A percentile compares a stretch with the other conserved stretches of the same genome.
These are phyloP conservation scores for Microtus agrestis DNA, from an alignment of 2,797 vertebrate genomes.

Conservation along the genomic window DNA sequence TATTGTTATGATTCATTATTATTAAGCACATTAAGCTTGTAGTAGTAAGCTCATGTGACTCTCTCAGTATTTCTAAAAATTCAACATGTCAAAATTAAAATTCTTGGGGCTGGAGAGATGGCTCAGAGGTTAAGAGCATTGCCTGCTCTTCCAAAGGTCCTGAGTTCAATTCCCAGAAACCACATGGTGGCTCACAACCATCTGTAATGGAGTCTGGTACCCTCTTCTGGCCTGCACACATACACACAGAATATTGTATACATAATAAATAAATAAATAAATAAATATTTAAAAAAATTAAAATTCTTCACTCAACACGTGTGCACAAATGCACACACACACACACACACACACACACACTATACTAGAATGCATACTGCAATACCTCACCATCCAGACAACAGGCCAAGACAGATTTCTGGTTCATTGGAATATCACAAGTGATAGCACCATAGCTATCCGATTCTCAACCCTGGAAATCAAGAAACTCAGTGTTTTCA, in stretches of 20 bases:
- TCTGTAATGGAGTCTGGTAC: too few relatives aligned
- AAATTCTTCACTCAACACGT: background rate
- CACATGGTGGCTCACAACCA: too few relatives aligned
- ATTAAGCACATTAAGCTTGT: constrained; percentile 2
- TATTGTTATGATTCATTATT: background rate
- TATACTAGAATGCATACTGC: background rate
- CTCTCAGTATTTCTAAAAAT: constrained; percentile 16
- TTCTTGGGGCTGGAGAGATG: too few relatives aligned
- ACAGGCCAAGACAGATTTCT: background rate
- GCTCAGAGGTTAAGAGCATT: too few relatives aligned
- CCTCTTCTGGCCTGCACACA: too few relatives aligned
- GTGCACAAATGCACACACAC: too few relatives aligned
- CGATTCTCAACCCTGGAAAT: background rate
- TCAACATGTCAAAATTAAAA: background rate
- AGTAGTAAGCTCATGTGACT: background rate
- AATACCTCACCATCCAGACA: background rate
- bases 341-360: too few relatives aligned
- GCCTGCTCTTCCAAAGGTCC: too few relatives aligned
- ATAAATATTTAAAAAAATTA: too few relatives aligned
- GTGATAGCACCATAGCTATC: background rate
- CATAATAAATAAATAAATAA: too few relatives aligned
- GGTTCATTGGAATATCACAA: background rate
- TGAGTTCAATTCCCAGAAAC: too few relatives aligned
- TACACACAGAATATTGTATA: too few relatives aligned
- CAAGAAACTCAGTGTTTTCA: background rate